Conservation (phyloP, 2,888 invertebrate species). For the Blera fallax region DNA sequence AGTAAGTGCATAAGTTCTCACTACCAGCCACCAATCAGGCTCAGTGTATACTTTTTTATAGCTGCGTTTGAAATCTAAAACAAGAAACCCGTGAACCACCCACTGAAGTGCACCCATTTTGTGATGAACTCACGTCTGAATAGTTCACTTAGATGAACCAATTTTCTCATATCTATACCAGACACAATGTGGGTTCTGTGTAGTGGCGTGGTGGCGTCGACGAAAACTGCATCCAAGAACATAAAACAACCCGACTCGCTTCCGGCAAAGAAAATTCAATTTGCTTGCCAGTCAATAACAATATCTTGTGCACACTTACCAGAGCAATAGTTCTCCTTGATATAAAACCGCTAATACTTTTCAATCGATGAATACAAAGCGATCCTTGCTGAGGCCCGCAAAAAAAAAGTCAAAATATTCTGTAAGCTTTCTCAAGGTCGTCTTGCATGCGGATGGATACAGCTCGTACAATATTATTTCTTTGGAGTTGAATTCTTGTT, state of each 20-base stretch:
- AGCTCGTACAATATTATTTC: slow-evolving; percentile 10
- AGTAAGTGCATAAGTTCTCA: no score
- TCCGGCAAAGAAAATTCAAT: slow-evolving; percentile 1
- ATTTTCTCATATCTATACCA: not conserved
- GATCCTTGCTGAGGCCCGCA: not conserved
- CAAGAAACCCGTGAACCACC: no score
- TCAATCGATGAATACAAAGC: not conserved
- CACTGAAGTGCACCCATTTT: no score
- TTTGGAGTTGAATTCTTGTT: not conserved
- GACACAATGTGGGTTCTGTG: no score
- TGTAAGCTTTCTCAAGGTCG: slow-evolving; percentile 37
- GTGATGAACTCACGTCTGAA: no score
- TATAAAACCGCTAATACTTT: slow-evolving; percentile 34
- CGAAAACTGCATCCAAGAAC: not conserved
- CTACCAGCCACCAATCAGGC: no score
- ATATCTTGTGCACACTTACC: slow-evolving; percentile 40
- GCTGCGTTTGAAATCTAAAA: no score
- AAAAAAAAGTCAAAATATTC: slow-evolving; percentile 12
- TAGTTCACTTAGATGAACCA: no score
- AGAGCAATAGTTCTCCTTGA: slow-evolving; percentile 32
- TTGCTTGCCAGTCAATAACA: slow-evolving; percentile 31
- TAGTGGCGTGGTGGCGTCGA: no score
- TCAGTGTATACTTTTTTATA: no score
- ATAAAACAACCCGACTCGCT: slow-evolving; percentile 7
- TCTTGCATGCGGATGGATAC: not conserved